phyloP scores from a whole-genome alignment of 92 coral and sea anemone genomes.

The Micromussa lordhowensis region DNA sequence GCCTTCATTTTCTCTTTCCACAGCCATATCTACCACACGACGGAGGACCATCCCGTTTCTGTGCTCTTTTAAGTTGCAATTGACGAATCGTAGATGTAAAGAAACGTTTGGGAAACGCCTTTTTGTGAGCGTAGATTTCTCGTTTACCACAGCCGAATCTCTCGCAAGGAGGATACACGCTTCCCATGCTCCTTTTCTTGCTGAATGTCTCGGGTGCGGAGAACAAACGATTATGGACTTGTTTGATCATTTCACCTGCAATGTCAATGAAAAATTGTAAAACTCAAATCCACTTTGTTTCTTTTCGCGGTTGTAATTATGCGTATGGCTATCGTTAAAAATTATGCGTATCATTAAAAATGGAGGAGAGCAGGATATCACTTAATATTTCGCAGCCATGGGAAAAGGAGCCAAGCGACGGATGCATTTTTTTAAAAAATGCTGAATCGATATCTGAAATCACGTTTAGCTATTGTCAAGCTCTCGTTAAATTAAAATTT shows the following conservation, averaged over 20 bases:
- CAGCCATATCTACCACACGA: background rate
- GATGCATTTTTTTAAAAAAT: no score
- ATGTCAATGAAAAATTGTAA: background rate
- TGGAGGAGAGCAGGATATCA: no score
- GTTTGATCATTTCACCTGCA: background rate
- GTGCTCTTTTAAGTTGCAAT: background rate
- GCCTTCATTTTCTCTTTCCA: conserved; percentile 1
- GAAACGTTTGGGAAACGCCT: background rate
- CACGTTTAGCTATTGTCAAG: background rate
- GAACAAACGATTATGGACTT: background rate
- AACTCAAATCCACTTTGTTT: background rate
- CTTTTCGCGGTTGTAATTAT: background rate
- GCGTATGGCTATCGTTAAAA: background rate
- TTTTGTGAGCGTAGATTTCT: background rate
- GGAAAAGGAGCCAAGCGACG: no score
- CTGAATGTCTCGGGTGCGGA: background rate
- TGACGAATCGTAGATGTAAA: background rate
- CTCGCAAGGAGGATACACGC: background rate
- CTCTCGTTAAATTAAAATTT: background rate
- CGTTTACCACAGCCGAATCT: conserved; percentile 30
- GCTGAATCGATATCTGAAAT: background rate
- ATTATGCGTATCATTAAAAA: no score
- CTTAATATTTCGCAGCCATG: no score
- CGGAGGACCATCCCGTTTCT: background rate
- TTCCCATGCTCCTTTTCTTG: background rate